Conservation (phyloP, 2,797 vertebrate genomes). For the Chlorospingus flavigularis region DNA sequence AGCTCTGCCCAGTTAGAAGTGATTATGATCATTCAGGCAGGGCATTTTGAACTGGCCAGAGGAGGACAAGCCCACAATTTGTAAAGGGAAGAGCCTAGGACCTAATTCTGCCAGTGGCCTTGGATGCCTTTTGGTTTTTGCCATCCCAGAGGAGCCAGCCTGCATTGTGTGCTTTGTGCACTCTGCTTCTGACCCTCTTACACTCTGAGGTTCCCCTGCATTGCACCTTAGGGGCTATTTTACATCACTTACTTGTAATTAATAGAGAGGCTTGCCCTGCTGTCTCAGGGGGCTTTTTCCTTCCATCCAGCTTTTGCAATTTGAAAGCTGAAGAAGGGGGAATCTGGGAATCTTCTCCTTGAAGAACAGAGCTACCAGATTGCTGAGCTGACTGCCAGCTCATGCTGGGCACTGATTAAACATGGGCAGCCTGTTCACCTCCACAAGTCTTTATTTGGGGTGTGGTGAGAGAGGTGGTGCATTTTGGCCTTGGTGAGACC, state of each 20-base stretch:
- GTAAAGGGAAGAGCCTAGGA: background rate
- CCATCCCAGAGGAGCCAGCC: background rate
- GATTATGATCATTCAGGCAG: background rate
- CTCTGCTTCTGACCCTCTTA: slow-evolving; percentile 39
- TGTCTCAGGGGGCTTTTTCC: background rate
- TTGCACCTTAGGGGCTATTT: slow-evolving; percentile 49
- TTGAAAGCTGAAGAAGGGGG: background rate
- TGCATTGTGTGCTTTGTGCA: background rate
- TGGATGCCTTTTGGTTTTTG: background rate
- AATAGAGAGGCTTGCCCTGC: slow-evolving; percentile 43
- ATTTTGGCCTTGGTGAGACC: background rate
- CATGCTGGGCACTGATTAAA: background rate
- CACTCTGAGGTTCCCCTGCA: background rate
- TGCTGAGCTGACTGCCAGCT: background rate
- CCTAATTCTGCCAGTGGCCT: background rate
- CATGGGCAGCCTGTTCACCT: background rate
- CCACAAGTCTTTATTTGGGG: background rate
- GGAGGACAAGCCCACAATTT: background rate
- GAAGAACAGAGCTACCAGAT: background rate
- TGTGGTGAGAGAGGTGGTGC: background rate
- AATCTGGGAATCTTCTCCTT: background rate
- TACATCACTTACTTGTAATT: slow-evolving; percentile 55
- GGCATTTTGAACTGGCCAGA: background rate
- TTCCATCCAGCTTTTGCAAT: background rate
- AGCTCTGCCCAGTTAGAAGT: background rate